Base-by-base conservation (phyloP, 2,797 vertebrate species). In the Loriculus beryllinus region DNA sequence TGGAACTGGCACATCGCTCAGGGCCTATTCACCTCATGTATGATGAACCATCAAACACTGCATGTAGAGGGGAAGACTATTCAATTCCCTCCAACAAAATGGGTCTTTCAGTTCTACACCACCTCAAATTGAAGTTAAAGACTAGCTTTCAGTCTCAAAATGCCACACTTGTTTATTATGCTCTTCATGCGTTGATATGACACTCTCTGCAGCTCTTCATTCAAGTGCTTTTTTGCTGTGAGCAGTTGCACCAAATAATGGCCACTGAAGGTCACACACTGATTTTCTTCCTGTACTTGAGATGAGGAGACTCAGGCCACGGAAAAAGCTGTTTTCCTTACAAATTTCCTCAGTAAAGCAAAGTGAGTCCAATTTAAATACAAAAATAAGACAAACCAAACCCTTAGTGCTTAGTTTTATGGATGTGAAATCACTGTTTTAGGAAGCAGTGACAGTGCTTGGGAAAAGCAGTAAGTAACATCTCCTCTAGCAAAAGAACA, bases 11-110 rank as follows among this genome's bases (percentile, higher is more conserved):
- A 59, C 43, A 33, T 47, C 28, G 14, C 40, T 2, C 10, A 26
- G 21, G 39, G 12, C 7, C 40, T 12, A 1, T 26, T 37, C 31
- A 20, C 23, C 42, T 21, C 25, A 51, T 0, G 0, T 3, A 23
- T 54, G 18, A 28, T 6, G 8, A 64, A 23, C 48, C n/a, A 37
- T 7, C 47, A 43, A 80, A 26, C 5, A 14, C 6, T 11, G 29
- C 31, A 28, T 28, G 17, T 20, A 48, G 20, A 51, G 20, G 10
- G 42, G 20, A 31, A 25, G 20, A 88, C 35, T 60, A 39, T 4
- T 57, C 14, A 5, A 19, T 12, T 57, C 70, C 39, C 22, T 25
- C 59, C 10, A 33, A 57, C 23, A 39, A 51, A 37, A 29, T 12
- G n/a, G 10, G 13, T 49, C 8, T 62, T 63, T 33, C 10, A 59